Base-by-base conservation (phyloP, 1,140 invertebrate species). In the Euwallacea similis region DNA sequence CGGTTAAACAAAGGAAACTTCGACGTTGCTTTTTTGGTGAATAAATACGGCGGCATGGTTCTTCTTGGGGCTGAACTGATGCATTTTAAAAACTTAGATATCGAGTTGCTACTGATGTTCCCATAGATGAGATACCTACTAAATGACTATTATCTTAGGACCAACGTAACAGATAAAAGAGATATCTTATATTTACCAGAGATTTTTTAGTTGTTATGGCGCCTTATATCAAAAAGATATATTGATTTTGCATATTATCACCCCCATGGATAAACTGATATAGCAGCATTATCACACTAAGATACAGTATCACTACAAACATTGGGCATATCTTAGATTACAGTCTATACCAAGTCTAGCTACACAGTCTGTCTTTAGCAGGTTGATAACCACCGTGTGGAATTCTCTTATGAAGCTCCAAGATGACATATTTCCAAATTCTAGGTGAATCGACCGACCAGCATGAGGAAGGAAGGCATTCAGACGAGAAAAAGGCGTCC, bases 391-490 rank as follows among this genome's bases (percentile, higher is more conserved):
- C 2, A 56, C 9, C 6, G 9, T 6, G 46, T 11, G 9, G 46
- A 10, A 50, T 50, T 50, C 46, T 11, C 13, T 50, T 0, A 2
- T 50, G 6, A 50, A 50, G 9, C 9, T 50, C 13, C 13, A 6
- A 33, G 21, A 33, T 33, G 21, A 33, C 21, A 33, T 33, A 4
- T 33, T 33, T 33, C 21, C 58, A 33, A 33, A 61, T 81, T 82
- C 69, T 82, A 92, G 90, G 93, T 96, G 54, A 91, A 92, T 80
- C 86, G 91, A 71, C 96, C 96, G 10, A 81, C 95, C 62, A 93
- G 93, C 59, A 98, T 98, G 96, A 95, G 95, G 80, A 98, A 98
- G 82, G 95, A 98, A 69, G 93, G 93, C 7, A 97, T 98, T 78
- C 95, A 97, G 82, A 96, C 93, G 33, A 83, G 96, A 54, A 97